Evolutionary conservation across 2,113 vertebrate genomes (phyloP).

Genomic region (Neolamprologus cancellatus): DNA sequence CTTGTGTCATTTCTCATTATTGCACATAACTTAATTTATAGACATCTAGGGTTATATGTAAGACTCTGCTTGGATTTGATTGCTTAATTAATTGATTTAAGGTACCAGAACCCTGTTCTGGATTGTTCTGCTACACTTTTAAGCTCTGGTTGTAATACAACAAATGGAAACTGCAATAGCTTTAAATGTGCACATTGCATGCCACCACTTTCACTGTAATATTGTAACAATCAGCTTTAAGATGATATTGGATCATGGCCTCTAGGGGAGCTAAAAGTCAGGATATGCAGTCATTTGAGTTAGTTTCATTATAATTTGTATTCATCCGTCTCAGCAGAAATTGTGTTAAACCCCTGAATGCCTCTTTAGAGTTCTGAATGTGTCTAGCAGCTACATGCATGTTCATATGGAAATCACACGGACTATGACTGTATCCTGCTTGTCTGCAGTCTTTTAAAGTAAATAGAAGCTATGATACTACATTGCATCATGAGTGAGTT

Average conservation of each 20-base stretch:
- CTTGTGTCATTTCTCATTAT: background rate
- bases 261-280: background rate
- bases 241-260: background rate
- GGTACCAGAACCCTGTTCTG: background rate
- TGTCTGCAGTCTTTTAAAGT: constrained; percentile 19
- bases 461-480: background rate
- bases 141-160: background rate
- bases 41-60: background rate
- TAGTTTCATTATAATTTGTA: background rate
- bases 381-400: background rate
- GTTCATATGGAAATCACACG: background rate
- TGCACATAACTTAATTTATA: background rate
- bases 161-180: background rate
- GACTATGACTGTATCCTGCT: background rate
- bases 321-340: background rate
- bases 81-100: background rate
- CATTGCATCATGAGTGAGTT: background rate
- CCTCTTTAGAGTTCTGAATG: background rate
- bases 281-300: background rate
- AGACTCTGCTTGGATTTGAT: background rate
- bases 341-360: background rate
- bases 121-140: background rate
- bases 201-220: background rate
- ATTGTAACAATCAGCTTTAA: background rate
- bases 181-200: background rate